phyloP scores from a whole-genome alignment of 1,140 invertebrate species.

The Microplitis mediator region DNA sequence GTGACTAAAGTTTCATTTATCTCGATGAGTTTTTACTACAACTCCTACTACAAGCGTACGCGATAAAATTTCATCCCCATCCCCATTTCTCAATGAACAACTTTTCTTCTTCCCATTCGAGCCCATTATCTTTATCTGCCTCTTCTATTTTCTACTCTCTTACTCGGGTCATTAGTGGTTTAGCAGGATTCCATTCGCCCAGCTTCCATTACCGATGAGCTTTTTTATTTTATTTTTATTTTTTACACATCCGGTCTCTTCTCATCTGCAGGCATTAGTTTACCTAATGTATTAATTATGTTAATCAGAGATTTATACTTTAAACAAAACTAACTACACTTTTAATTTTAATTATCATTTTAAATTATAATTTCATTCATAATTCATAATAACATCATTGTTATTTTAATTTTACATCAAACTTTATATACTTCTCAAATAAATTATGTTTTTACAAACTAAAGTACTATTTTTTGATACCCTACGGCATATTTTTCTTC shows the following conservation, averaged over 20 bases:
- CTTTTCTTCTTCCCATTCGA: conserved; percentile 17
- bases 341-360: no score
- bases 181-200: conserved; percentile 28
- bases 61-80: neutral
- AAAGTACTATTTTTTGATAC: no score
- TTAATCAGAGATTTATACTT: conserved; percentile 5
- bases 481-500: no score
- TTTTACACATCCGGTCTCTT: neutral
- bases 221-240: neutral
- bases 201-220: conserved; percentile 24
- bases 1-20: conserved; percentile 12
- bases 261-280: neutral
- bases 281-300: conserved; percentile 30
- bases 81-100: conserved; percentile 5
- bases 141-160: conserved; percentile 9
- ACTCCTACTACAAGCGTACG: no score
- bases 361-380: no score
- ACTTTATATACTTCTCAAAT: no score
- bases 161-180: conserved; percentile 26
- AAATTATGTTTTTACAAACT: no score
- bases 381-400: no score
- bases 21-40: conserved; percentile 1
- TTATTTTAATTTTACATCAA: no score
- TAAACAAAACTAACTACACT: no score
- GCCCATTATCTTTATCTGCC: conserved; percentile 22